Conservation (phyloP, 2,888 invertebrate species). For the Tenodera sinensis region DNA sequence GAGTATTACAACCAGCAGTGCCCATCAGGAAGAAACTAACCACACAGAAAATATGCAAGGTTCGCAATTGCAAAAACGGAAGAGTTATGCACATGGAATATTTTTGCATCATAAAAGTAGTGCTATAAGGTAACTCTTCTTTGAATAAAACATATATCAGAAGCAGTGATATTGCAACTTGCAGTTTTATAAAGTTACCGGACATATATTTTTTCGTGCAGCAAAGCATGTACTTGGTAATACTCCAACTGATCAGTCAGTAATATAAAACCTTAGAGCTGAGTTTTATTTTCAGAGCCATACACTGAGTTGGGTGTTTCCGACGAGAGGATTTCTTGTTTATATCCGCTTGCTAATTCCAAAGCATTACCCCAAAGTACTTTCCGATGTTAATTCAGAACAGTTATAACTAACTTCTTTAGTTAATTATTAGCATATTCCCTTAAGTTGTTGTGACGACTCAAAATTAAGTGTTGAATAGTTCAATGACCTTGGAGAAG, state of each 20-base stretch:
- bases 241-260: background rate
- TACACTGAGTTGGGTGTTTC: background rate
- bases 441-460: too few species aligned
- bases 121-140: too few species aligned
- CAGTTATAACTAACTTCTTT: background rate
- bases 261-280: background rate
- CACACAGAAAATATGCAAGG: too few species aligned
- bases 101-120: too few species aligned
- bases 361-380: background rate
- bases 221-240: background rate
- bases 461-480: too few species aligned
- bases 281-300: background rate
- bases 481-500: too few species aligned
- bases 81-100: too few species aligned
- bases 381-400: background rate
- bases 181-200: background rate
- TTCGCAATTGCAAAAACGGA: too few species aligned
- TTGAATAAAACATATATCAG: background rate
- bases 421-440: too few species aligned
- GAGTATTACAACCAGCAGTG: too few species aligned
- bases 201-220: background rate
- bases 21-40: too few species aligned
- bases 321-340: background rate
- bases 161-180: background rate
- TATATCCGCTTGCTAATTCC: background rate